These are phyloP conservation scores for Cerastoderma edule DNA, from an alignment of 2,888 invertebrate genomes.

Conservation along the genomic window DNA sequence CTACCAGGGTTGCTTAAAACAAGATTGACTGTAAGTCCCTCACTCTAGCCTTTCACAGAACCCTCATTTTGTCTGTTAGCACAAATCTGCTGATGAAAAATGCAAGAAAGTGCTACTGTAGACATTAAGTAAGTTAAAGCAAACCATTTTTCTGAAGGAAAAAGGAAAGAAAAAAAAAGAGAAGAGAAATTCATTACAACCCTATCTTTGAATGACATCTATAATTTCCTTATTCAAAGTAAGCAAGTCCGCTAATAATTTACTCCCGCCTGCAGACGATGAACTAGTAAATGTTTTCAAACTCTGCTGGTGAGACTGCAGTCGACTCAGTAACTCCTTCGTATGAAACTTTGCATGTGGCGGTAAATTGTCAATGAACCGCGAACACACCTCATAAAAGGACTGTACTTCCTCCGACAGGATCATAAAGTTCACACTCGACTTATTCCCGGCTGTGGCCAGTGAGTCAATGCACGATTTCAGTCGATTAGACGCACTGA, in stretches of 20 bases:
- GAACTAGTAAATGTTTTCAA: constrained; percentile 76
- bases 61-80: no score
- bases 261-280: constrained; percentile 70
- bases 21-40: no score
- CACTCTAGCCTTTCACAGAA: no score
- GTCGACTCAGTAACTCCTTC: constrained; percentile 85
- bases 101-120: no score
- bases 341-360: constrained; percentile 95
- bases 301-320: constrained; percentile 75
- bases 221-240: constrained; percentile 82
- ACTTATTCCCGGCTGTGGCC: constrained; percentile 76
- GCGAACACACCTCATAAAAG: constrained; percentile 92
- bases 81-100: no score
- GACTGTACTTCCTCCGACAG: constrained; percentile 91
- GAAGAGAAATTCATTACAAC: constrained; percentile 2
- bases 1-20: no score
- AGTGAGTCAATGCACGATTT: constrained; percentile 76
- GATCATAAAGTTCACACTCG: constrained; percentile 89
- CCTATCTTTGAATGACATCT: constrained; percentile 87
- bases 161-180: no score
- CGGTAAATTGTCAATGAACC: constrained; percentile 92
- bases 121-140: no score
- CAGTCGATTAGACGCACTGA: constrained; percentile 72
- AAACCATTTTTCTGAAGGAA: no score
- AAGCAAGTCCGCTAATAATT: constrained; percentile 75